Conservation (phyloP, 2,797 vertebrate genomes). For the Aythya fuligula region DNA sequence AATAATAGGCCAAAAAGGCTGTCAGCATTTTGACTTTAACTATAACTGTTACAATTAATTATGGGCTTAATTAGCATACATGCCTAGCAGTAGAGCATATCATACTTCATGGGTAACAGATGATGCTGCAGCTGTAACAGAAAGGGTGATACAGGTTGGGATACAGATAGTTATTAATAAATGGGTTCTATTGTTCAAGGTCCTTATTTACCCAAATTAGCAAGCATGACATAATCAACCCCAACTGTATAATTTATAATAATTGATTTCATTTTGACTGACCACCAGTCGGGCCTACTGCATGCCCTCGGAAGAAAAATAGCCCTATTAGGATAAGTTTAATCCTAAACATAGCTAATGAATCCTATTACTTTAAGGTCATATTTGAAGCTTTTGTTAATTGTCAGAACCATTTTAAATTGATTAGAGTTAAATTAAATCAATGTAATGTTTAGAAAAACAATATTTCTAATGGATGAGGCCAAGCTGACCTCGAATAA, state of each 20-base stretch:
- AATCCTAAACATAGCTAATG: slow-evolving; percentile 99
- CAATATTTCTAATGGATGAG: slow-evolving; percentile 99
- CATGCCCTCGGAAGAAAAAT: slow-evolving; percentile 92
- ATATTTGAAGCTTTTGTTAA: slow-evolving; percentile 96
- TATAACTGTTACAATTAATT: slow-evolving; percentile 98
- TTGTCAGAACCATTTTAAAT: slow-evolving; percentile 99
- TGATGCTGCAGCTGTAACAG: slow-evolving; percentile 85
- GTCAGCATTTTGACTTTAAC: slow-evolving; percentile 91
- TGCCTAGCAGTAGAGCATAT: slow-evolving; percentile 90
- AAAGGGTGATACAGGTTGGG: slow-evolving; percentile 81
- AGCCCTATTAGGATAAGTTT: slow-evolving; percentile 99
- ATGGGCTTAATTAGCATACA: slow-evolving; percentile 94
- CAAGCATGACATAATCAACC: slow-evolving; percentile 92
- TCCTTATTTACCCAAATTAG: slow-evolving; percentile 99
- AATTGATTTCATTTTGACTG: slow-evolving; percentile 99
- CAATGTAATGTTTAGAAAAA: slow-evolving; percentile 99
- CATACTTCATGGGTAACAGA: slow-evolving; percentile 92
- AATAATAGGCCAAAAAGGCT: slow-evolving; percentile 89
- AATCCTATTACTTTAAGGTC: slow-evolving; percentile 98
- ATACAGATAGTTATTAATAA: slow-evolving; percentile 98
- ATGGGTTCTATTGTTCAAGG: slow-evolving; percentile 87
- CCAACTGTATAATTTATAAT: slow-evolving; percentile 95
- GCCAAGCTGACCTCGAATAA: too few species aligned
- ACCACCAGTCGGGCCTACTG: slow-evolving; percentile 82
- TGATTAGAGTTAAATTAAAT: slow-evolving; percentile 99